Percentiles rank a stretch among this genome's conserved stretches.
These are phyloP conservation scores for Melieria omissa DNA, from an alignment of 2,888 invertebrate species.

Conservation along the genomic window DNA sequence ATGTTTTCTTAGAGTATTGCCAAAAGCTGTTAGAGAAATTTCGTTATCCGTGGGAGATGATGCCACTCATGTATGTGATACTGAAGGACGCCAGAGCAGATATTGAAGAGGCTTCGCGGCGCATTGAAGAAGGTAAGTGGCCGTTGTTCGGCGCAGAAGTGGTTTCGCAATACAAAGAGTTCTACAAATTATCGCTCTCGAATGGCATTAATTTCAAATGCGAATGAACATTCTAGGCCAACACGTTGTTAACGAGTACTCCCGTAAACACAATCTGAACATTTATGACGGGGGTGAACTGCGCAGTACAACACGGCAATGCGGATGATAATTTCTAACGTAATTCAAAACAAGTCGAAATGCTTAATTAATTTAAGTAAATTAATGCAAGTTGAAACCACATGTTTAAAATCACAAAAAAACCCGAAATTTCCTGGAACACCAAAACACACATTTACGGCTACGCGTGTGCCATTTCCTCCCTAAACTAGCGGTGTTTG, in stretches of 20 bases:
- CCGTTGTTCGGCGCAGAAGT: not conserved
- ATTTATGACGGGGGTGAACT: conserved; percentile 81
- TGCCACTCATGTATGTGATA: conserved; percentile 83
- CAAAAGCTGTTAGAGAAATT: conserved; percentile 80
- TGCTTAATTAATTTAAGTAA: too few relatives aligned
- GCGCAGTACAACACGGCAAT: conserved; percentile 81
- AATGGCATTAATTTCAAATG: not conserved
- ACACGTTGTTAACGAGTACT: conserved; percentile 79
- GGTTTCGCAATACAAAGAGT: not conserved
- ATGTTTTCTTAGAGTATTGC: conserved; percentile 77
- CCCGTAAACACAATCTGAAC: conserved; percentile 79
- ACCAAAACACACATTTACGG: too few relatives aligned
- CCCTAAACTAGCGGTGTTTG: too few relatives aligned
- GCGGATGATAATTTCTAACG: conserved; percentile 76
- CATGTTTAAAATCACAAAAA: too few relatives aligned
- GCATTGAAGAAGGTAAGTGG: conserved; percentile 79
- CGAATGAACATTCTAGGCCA: conserved; percentile 69
- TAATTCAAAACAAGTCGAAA: not conserved
- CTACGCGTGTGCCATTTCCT: too few relatives aligned
- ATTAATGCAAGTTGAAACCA: too few relatives aligned
- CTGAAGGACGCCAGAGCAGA: conserved; percentile 80
- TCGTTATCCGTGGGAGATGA: conserved; percentile 83
- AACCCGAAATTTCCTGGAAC: too few relatives aligned
- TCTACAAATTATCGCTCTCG: not conserved
- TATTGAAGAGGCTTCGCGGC: conserved; percentile 78